Percentiles rank a stretch among this genome's conserved stretches.
phyloP scores from a whole-genome alignment of 2,113 vertebrate species.

The Trogon surrucura region DNA sequence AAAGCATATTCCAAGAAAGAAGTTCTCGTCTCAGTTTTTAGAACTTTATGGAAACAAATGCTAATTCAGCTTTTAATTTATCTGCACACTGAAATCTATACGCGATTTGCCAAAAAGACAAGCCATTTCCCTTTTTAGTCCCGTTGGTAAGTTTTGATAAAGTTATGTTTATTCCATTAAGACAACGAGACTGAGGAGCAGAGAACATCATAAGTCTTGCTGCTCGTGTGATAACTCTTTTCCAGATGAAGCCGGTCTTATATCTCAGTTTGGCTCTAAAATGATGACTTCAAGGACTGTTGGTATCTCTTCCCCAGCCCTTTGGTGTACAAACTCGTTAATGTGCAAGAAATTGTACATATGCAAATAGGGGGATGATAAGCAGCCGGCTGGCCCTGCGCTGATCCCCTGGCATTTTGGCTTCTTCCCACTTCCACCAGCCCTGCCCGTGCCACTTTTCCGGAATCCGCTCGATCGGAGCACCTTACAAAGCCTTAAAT shows the following conservation, averaged over 20 bases:
- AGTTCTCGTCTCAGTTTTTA: background rate
- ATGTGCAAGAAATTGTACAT: constrained; percentile 11
- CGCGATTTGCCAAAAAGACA: background rate
- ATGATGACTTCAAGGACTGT: constrained; percentile 8
- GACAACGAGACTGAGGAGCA: background rate
- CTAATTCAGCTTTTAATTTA: background rate
- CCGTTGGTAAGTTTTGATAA: background rate
- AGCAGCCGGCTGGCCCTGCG: fast-evolving
- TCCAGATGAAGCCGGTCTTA: background rate
- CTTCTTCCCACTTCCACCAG: constrained; percentile 6
- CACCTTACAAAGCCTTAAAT: constrained; percentile 54
- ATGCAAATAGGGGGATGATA: background rate
- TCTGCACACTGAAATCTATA: background rate
- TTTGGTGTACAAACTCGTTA: constrained; percentile 33
- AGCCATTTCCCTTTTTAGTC: background rate
- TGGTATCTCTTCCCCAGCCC: constrained; percentile 11
- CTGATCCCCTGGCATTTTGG: constrained; percentile 47
- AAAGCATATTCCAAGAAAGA: background rate
- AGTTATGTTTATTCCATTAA: background rate
- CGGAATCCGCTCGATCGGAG: background rate
- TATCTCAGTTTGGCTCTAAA: background rate
- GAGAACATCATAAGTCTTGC: background rate
- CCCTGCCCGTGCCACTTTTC: background rate
- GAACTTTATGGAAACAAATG: background rate
- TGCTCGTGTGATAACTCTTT: background rate